Evolutionary conservation across 2,888 invertebrate species (phyloP).

Genomic region (Melanchra persicariae): DNA sequence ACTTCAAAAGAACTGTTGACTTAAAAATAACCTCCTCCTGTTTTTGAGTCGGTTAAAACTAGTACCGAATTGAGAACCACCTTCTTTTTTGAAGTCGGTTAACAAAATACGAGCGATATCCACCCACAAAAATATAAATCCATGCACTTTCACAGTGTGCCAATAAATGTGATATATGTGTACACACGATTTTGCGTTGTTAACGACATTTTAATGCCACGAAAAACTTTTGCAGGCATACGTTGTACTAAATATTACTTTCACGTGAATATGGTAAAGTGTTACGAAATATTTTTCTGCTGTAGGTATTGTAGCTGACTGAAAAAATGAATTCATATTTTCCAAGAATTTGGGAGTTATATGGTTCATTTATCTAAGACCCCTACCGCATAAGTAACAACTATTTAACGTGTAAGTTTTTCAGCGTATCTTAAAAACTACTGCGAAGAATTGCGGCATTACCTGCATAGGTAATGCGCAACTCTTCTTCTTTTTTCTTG

Average conservation of each 20-base stretch:
- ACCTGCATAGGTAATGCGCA: too few relatives aligned
- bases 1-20: too few relatives aligned
- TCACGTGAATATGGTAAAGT: conserved; percentile 28
- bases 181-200: conserved; percentile 15
- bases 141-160: conserved; percentile 16
- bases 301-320: not conserved
- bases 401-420: not conserved
- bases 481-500: too few relatives aligned
- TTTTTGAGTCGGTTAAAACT: too few relatives aligned
- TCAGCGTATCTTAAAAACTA: too few relatives aligned
- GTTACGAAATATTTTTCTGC: not conserved
- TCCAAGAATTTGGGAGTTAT: not conserved
- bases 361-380: not conserved
- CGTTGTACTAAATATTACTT: conserved; percentile 28
- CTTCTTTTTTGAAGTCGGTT: too few relatives aligned
- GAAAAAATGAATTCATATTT: not conserved
- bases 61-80: too few relatives aligned
- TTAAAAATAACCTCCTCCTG: too few relatives aligned
- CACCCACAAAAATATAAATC: conserved; percentile 5
- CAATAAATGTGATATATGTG: conserved; percentile 38
- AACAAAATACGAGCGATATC: conserved; percentile 23
- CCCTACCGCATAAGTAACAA: not conserved
- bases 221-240: conserved; percentile 30
- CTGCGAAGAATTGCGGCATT: too few relatives aligned
- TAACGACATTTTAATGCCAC: conserved; percentile 57